Conservation (phyloP, 35 echinoderm and acorn worm species). For the Anneissia japonica region DNA sequence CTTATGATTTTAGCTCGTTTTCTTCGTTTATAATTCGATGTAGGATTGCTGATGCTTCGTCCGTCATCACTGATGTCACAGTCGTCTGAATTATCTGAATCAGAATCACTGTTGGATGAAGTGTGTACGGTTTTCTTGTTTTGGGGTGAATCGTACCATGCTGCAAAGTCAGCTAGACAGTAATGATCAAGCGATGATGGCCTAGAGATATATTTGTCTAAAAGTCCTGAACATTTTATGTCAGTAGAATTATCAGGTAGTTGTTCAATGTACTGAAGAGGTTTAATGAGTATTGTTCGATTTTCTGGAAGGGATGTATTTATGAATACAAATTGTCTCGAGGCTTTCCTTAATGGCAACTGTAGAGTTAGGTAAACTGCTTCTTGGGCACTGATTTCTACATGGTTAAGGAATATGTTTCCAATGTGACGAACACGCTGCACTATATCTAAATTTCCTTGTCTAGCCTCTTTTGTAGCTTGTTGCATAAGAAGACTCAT, state of each 20-base stretch:
- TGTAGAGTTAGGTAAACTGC: slow-evolving; percentile 47
- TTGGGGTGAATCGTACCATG: slow-evolving; percentile 24
- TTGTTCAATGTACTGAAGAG: slow-evolving; percentile 13
- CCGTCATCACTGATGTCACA: background rate
- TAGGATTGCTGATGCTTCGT: too few relatives aligned
- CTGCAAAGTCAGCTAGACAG: slow-evolving; percentile 53
- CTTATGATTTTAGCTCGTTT: background rate
- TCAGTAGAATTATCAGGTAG: slow-evolving; percentile 57
- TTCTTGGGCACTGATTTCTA: slow-evolving; percentile 72
- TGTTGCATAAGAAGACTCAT: slow-evolving; percentile 38
- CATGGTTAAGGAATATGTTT: slow-evolving; percentile 58
- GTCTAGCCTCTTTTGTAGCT: slow-evolving; percentile 32
- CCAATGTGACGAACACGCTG: slow-evolving; percentile 41
- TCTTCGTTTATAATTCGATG: slow-evolving; percentile 11
- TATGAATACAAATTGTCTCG: slow-evolving; percentile 55
- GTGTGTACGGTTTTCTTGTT: background rate
- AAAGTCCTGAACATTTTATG: slow-evolving; percentile 8
- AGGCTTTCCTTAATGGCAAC: slow-evolving; percentile 42
- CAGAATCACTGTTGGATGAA: background rate
- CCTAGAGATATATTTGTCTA: slow-evolving; percentile 34
- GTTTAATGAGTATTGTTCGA: slow-evolving; percentile 35
- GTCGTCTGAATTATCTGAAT: slow-evolving; percentile 9
- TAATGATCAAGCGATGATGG: slow-evolving; percentile 39
- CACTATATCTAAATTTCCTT: slow-evolving; percentile 43
- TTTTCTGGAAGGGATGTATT: slow-evolving; percentile 39